These are phyloP conservation scores for Burhinus bistriatus DNA, from an alignment of 2,113 vertebrate genomes.

Conservation along the genomic window DNA sequence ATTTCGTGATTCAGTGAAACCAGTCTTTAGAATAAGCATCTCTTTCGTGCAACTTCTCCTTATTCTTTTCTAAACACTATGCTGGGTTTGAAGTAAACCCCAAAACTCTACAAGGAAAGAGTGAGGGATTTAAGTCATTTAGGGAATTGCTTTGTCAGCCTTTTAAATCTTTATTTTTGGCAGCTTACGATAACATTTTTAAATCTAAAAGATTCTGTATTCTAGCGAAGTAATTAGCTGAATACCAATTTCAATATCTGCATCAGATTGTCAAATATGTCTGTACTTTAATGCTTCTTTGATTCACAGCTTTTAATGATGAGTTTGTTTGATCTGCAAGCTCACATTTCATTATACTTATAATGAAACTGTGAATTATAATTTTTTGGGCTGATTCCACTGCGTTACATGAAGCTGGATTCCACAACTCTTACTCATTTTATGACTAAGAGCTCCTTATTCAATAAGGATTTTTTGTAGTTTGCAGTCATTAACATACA, in stretches of 20 bases:
- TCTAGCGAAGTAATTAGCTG: not conserved
- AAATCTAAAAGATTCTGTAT: not conserved
- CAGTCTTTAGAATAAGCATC: not conserved
- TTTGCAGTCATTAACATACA: not conserved
- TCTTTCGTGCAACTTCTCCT: not conserved
- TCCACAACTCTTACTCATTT: not conserved
- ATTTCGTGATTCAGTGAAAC: not conserved
- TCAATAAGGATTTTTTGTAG: not conserved
- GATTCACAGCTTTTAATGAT: not conserved
- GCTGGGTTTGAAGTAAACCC: not conserved
- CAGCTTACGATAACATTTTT: not conserved
- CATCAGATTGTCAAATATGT: not conserved
- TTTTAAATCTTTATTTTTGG: not conserved
- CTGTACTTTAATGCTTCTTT: slow-evolving; percentile 1
- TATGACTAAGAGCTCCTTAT: not conserved
- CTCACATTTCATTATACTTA: not conserved
- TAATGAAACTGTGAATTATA: not conserved
- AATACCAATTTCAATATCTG: not conserved
- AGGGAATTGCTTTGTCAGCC: not conserved
- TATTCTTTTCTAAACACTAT: not conserved
- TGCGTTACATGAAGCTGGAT: not conserved
- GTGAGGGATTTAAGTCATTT: not conserved
- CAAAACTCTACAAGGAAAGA: not conserved
- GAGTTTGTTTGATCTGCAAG: slow-evolving; percentile 3
- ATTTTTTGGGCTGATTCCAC: not conserved